phyloP scores from a whole-genome alignment of 2,888 invertebrate species.

The Scaptomyza reducta region DNA sequence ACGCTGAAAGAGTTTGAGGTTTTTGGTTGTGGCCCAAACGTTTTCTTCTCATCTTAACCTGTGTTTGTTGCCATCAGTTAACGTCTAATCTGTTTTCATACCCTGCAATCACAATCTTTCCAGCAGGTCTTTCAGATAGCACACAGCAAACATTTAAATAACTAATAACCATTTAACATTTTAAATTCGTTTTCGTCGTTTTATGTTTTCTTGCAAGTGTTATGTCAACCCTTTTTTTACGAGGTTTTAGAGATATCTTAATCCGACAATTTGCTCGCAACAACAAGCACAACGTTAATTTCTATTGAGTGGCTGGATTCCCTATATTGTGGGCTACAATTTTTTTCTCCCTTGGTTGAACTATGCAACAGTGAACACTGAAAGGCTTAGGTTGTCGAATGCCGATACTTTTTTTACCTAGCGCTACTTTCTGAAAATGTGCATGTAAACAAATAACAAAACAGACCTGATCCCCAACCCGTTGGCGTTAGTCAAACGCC shows the following conservation, averaged over 20 bases:
- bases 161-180: background rate
- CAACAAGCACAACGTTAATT: background rate
- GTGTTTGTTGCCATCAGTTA: conserved; percentile 35
- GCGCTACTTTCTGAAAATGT: conserved; percentile 61
- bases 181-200: background rate
- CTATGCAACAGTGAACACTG: conserved; percentile 25
- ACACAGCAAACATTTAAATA: background rate
- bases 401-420: conserved; percentile 51
- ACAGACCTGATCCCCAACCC: conserved; percentile 5
- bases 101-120: conserved; percentile 9
- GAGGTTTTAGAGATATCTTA: background rate
- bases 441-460: conserved; percentile 47
- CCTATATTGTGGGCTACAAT: conserved; percentile 13
- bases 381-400: conserved; percentile 47
- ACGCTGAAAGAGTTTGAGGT: conserved; percentile 58
- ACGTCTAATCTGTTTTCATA: conserved; percentile 43
- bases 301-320: background rate
- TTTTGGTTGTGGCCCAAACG: conserved; percentile 47
- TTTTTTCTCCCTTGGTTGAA: conserved; percentile 2
- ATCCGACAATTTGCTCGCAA: background rate
- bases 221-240: background rate
- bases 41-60: conserved; percentile 30
- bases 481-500: conserved; percentile 48
- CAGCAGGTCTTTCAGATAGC: background rate
- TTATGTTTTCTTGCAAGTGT: background rate